Evolutionary conservation across 30 jellyfish, hydroid and myxozoan species (phyloP), one percentile per base, ranked within the genome.

Genomic region (Pseudorhiza aurosa): DNA sequence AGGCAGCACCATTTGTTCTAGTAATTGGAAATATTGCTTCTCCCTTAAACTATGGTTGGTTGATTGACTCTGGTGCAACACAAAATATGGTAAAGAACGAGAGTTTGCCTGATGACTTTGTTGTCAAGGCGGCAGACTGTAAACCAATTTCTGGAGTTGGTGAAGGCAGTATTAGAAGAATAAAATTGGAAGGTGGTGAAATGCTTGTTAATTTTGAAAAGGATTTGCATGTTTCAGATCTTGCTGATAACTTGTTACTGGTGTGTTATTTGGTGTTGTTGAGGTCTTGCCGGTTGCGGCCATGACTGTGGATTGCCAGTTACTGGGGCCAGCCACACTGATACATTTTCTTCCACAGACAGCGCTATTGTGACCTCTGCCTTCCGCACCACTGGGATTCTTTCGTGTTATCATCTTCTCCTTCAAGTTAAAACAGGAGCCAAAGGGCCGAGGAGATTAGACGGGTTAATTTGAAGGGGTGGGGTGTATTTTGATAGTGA

Each of bases 181-280:
- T 71, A 21, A 71, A 71, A 39, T 50, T 71, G 7, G 85, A 53
- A 49, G 27, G 1, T 71, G 85, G 85, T 14, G 55, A 71, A 71
- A 22, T 71, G 49, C 58, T 71, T 42, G 85, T 71, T 18, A 51
- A 43, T 39, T 30, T 71, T 1, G 29, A 43, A 51, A 71, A 71
- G 12, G 85, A 43, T 49, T 29, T 71, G 71, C 25, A 0, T 43
- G 85, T 71, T 49, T 75, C 85, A 32, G 71, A 49, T 26, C 37
- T 71, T 71, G 71, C 76, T 18, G 76, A 45, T 45, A 71, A 53
- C 30, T 31, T 71, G 4, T 43, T 71, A 29, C 46, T 51, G 25
- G 85, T 71, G 36, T 22, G 32, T n/a, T 46, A 24, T 3, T 12
- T 46, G 60, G 19, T n/a, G n/a, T n/a, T n/a, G n/a, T n/a, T n/a